A percentile compares a stretch with the other conserved stretches of the same genome.
phyloP scores from a whole-genome alignment of 2,113 vertebrate genomes.

The Odontophorus gujanensis region DNA sequence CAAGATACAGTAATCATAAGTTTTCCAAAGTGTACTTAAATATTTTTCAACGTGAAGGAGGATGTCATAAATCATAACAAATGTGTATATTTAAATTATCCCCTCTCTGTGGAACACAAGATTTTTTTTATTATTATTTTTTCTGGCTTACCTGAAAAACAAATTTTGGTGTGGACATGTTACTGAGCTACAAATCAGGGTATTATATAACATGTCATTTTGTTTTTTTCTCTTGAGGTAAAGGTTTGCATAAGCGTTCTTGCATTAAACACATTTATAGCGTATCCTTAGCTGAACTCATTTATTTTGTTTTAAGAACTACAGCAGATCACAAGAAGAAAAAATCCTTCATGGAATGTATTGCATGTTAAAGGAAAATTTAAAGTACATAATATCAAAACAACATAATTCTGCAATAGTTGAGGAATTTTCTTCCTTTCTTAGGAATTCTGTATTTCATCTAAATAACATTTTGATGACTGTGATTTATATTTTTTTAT shows the following conservation, averaged over 20 bases:
- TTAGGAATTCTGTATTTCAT: not conserved
- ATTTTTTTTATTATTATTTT: rapidly evolving
- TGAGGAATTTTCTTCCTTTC: not conserved
- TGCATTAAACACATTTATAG: not conserved
- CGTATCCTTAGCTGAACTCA: not conserved
- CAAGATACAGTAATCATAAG: not conserved
- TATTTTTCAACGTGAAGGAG: not conserved
- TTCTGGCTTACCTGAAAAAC: not conserved
- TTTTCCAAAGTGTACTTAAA: not conserved
- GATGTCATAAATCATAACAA: not conserved
- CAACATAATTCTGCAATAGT: not conserved
- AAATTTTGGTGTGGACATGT: not conserved
- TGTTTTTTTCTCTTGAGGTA: not conserved
- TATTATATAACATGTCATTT: not conserved
- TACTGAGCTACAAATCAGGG: not conserved
- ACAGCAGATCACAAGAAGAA: not conserved
- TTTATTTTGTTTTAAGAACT: not conserved
- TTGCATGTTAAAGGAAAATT: not conserved
- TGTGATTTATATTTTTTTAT: not conserved
- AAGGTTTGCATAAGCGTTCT: not conserved
- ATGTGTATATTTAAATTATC: not conserved
- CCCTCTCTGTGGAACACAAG: not conserved
- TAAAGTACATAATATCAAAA: not conserved
- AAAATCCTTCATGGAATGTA: not conserved
- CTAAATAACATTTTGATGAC: not conserved